Conservation (phyloP, 2,113 vertebrate species). For the Felis chaus region DNA sequence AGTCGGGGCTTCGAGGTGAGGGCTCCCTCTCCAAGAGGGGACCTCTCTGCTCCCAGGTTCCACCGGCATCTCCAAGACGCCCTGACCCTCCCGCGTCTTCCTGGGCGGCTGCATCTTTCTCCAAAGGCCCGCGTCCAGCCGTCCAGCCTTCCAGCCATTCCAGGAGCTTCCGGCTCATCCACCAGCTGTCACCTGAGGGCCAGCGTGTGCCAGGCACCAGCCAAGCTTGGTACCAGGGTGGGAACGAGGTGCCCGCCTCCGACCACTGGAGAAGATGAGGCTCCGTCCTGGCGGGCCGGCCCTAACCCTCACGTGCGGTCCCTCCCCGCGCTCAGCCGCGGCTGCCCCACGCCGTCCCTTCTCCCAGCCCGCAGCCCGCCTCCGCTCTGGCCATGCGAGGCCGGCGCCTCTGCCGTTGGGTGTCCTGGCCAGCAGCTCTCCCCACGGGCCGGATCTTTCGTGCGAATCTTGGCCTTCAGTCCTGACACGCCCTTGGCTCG, state of each 20-base stretch:
- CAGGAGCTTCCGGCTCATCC: rapidly evolving
- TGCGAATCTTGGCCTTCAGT: rapidly evolving
- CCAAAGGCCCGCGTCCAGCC: neutral
- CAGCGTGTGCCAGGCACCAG: rapidly evolving
- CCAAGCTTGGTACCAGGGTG: rapidly evolving
- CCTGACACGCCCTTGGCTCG: rapidly evolving
- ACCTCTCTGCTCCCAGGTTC: neutral
- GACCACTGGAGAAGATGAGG: rapidly evolving
- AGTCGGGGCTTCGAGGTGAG: rapidly evolving
- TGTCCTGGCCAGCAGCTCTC: too few relatives aligned
- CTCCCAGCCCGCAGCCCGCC: rapidly evolving
- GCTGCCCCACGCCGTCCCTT: rapidly evolving
- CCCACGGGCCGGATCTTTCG: rapidly evolving
- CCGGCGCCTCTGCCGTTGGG: rapidly evolving
- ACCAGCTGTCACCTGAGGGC: rapidly evolving
- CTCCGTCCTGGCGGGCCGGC: rapidly evolving
- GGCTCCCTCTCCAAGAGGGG: neutral
- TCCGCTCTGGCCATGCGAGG: rapidly evolving
- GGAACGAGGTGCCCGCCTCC: rapidly evolving
- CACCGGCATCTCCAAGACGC: rapidly evolving
- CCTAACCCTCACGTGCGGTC: rapidly evolving
- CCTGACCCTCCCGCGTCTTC: neutral
- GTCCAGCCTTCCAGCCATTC: rapidly evolving
- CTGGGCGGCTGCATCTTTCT: rapidly evolving
- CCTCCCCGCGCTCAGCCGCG: rapidly evolving